Base-by-base conservation (phyloP, 1,140 invertebrate genomes). In the Vollenhovia emeryi region DNA sequence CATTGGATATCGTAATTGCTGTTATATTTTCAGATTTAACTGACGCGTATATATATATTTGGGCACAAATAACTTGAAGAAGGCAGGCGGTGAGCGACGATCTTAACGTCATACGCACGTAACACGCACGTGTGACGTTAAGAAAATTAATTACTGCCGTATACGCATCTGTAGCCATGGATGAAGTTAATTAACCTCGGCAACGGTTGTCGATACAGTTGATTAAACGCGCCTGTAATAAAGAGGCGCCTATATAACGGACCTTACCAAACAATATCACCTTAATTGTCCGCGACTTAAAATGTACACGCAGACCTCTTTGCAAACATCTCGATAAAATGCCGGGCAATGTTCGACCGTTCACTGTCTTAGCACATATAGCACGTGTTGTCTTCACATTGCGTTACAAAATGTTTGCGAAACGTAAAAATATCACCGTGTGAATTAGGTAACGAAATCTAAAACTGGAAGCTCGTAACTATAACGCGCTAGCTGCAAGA, bases 151-250 rank as follows among this genome's bases (percentile, higher is more conserved):
- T 79, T 82, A 82, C 15, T 45, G 27, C 33, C 43, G n/a, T n/a
- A 9, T 30, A 33, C 55, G 21, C 27, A 71, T 21, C 7, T 9
- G 27, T 11, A 66, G 27, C 33, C 50, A 62, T 24, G 24, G 36
- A 57, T 71, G 50, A 71, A 71, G 66, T 73, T 82, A 82, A 82
- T 82, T 82, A 82, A 73, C 66, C 66, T 80, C 36, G 75, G 27
- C 30, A 55, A 73, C 40, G 50, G 27, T 60, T 62, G 40, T 55
- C 62, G 64, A 27, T 27, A 86, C 55, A 84, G 68, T 78, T 83
- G 68, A 84, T 69, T 84, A 84, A 84, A 76, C 71, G 71, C 15
- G 71, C 45, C 33, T 50, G 27, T 76, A 84, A 62, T 75, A 84
- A 75, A 84, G 57, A 84, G 71, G 18, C 27, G 40, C 24, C 45